phyloP scores from a whole-genome alignment of 2,888 invertebrate species.

The Drosophila incognita region DNA sequence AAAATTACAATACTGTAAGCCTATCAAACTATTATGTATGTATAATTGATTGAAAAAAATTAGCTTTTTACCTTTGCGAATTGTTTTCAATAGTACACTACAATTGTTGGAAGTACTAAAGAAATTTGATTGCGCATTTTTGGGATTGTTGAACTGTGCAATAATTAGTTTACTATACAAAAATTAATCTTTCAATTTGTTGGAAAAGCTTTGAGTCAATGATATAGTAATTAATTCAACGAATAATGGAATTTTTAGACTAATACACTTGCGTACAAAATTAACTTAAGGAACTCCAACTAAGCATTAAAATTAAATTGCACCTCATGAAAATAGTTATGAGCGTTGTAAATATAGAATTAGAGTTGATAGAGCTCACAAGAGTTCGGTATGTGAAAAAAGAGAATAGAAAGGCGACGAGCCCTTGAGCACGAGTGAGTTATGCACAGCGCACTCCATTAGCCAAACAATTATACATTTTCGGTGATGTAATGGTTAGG shows the following conservation, averaged over 20 bases:
- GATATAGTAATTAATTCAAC: not conserved
- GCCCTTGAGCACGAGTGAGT: not conserved
- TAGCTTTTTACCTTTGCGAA: slow-evolving; percentile 5
- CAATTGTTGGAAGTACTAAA: not conserved
- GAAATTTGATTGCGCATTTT: not conserved
- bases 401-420: not conserved
- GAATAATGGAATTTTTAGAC: not conserved
- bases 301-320: not conserved
- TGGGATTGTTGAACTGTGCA: not conserved
- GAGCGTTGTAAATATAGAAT: not conserved
- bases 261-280: not conserved
- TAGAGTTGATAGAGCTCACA: not conserved
- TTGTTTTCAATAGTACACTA: slow-evolving; percentile 11
- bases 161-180: not conserved
- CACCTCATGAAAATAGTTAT: not conserved
- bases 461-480: not conserved
- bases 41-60: slow-evolving; percentile 11
- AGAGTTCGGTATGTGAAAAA: not conserved
- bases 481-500: not conserved
- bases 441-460: slow-evolving; percentile 4
- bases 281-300: not conserved
- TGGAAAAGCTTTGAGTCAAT: not conserved
- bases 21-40: slow-evolving; percentile 1
- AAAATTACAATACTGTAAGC: slow-evolving; percentile 13
- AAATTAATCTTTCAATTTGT: not conserved